A percentile compares a stretch with the other conserved stretches of the same genome.
Evolutionary conservation across 2,888 invertebrate species (phyloP).

Genomic region (Diogma glabrata): DNA sequence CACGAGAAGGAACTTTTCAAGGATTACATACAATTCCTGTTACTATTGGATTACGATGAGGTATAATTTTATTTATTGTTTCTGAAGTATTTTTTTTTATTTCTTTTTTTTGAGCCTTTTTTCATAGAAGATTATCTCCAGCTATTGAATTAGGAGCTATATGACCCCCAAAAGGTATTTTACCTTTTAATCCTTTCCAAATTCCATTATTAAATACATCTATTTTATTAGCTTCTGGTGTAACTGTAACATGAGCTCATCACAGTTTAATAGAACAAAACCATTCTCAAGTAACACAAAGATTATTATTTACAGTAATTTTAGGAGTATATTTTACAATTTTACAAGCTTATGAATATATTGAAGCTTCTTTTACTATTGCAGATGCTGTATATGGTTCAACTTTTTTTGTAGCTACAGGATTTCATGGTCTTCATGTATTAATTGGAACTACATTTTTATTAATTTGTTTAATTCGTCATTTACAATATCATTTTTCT

Average conservation of each 20-base stretch:
- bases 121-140: neutral
- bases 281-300: constrained; percentile 36
- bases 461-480: constrained; percentile 40
- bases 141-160: constrained; percentile 31
- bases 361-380: constrained; percentile 47
- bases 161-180: constrained; percentile 54
- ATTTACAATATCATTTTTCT: constrained; percentile 40
- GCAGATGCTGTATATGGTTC: constrained; percentile 53
- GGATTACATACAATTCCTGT: too few species aligned
- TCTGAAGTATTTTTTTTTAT: constrained; percentile 43
- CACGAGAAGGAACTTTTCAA: too few species aligned
- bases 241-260: constrained; percentile 54
- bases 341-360: constrained; percentile 64
- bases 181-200: constrained; percentile 53
- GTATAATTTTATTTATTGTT: constrained; percentile 48
- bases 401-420: constrained; percentile 60
- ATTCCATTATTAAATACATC: constrained; percentile 62
- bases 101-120: constrained; percentile 28
- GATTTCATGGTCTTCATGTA: constrained; percentile 65
- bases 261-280: constrained; percentile 42
- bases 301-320: constrained; percentile 42
- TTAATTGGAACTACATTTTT: constrained; percentile 49
- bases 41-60: too few species aligned
- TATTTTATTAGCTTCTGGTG: constrained; percentile 57
- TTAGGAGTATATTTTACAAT: too few species aligned